Evolutionary conservation across 2,888 invertebrate species (phyloP), one percentile per base, ranked within the genome.

Genomic region (Polyommatus iphigenia): DNA sequence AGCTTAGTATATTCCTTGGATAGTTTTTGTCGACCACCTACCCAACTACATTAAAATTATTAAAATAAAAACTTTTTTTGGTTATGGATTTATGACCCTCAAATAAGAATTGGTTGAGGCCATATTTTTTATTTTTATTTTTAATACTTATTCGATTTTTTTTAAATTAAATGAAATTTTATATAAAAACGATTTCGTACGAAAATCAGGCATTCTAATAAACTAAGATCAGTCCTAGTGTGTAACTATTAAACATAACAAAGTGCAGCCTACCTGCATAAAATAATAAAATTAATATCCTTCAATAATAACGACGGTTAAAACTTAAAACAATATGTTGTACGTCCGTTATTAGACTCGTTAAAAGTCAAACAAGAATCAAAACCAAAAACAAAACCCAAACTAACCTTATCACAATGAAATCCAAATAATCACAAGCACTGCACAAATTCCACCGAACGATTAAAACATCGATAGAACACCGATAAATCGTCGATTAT

Each of bases 401-500:
- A 67, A 67, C 67, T 18, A 29, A 67, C 67, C 62, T 73, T 57
- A n/a, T 76, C 76, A 75, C 50, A 79, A 67, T 18, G 5, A 29
- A 50, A 54, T 72, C 72, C 76, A 78, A 67, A 75, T 36, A 71
- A 79, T n/a, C 62, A 76, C 72, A 72, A 36, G 67, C 59, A 73
- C 62, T 76, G 77, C 84, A 84, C 71, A 78, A 80, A 80, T 78
- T 78, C 78, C 78, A 80, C 72, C 46, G 73, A 79, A 76, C 81
- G 79, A 78, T 80, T 77, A 57, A 78, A 50, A 67, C 73, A 75
- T 78, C 77, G 78, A 80, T 77, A 81, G 82, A 82, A 84, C 85
- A 86, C 88, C 88, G 88, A 88, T 86, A 85, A 81, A 79, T 82
- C 80, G 81, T 81, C 24, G 77, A 71, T 50, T 71, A 78, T 71